These are phyloP conservation scores for Sebastiscus albofasciatus DNA, from an alignment of 2,797 vertebrate genomes.

Conservation along the genomic window DNA sequence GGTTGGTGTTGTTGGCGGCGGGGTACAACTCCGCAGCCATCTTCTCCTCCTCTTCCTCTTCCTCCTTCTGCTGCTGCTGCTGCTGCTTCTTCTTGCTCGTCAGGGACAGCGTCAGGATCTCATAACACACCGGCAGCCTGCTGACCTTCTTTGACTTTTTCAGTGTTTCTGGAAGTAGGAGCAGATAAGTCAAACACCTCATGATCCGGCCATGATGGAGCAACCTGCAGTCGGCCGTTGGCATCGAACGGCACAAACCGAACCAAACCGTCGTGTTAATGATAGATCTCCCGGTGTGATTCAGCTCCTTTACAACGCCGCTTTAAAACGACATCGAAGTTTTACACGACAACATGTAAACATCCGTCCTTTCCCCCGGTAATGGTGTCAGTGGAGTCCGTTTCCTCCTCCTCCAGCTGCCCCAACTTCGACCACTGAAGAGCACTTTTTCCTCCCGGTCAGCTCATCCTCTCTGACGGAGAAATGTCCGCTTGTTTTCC, in stretches of 20 bases:
- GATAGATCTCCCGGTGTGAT: slow-evolving; percentile 17
- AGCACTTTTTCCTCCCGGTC: slow-evolving; percentile 32
- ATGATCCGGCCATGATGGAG: slow-evolving; percentile 93
- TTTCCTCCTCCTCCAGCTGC: not conserved
- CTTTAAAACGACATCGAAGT: too few relatives aligned
- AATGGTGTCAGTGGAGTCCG: not conserved
- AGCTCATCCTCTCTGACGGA: slow-evolving; percentile 59
- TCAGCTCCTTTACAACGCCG: too few relatives aligned
- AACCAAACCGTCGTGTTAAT: not conserved
- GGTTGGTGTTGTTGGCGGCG: slow-evolving; percentile 83
- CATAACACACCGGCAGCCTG: slow-evolving; percentile 86
- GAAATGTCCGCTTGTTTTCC: slow-evolving; percentile 63
- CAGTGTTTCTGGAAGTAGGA: slow-evolving; percentile 93
- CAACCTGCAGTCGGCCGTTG: slow-evolving; percentile 87
- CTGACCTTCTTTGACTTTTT: slow-evolving; percentile 90
- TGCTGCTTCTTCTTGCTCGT: slow-evolving; percentile 65
- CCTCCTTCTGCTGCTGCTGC: slow-evolving; percentile 12
- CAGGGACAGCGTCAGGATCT: slow-evolving; percentile 86
- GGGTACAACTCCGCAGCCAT: slow-evolving; percentile 95
- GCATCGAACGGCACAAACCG: slow-evolving; percentile 83
- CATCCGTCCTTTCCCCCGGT: too few relatives aligned
- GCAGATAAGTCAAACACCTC: slow-evolving; percentile 93
- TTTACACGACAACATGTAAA: too few relatives aligned
- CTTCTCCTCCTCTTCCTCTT: slow-evolving; percentile 76
- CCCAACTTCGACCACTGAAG: slow-evolving; percentile 37